Percentiles rank a stretch among this genome's conserved stretches.
Conservation (phyloP, 2,888 invertebrate genomes). For the Drosophila paranaensis region DNA sequence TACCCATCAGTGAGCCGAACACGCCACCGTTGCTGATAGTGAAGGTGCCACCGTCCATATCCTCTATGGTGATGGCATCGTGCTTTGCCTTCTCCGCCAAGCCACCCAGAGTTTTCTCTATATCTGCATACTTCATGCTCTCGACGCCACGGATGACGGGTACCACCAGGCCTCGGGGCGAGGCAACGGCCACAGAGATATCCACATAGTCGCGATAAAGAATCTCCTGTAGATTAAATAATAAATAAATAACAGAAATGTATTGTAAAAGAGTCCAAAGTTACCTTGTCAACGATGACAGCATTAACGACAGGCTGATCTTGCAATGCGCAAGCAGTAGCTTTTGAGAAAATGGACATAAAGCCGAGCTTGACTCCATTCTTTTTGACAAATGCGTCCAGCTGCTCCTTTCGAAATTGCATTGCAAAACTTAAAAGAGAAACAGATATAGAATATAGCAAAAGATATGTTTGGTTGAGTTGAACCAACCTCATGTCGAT, state of each 20-base stretch:
- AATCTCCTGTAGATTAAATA: conserved; percentile 83
- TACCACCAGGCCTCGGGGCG: conserved; percentile 99
- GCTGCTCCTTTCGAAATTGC: conserved; percentile 95
- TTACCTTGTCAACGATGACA: conserved; percentile 93
- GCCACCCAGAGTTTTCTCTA: conserved; percentile 94
- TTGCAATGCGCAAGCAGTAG: conserved; percentile 95
- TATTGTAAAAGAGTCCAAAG: background rate
- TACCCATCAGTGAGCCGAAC: conserved; percentile 98
- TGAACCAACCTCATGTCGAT: conserved; percentile 92
- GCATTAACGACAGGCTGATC: conserved; percentile 99
- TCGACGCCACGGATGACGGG: conserved; percentile 98
- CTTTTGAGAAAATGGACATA: conserved; percentile 99
- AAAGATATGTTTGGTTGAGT: background rate
- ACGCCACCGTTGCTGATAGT: conserved; percentile 99
- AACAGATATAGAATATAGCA: no score
- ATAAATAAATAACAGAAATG: no score
- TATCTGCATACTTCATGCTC: conserved; percentile 96
- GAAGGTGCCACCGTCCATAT: conserved; percentile 99
- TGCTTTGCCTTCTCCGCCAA: conserved; percentile 96
- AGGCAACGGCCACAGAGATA: conserved; percentile 98
- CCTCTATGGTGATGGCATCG: conserved; percentile 96
- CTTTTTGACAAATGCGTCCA: conserved; percentile 96
- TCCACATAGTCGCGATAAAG: conserved; percentile 97
- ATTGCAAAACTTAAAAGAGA: conserved; percentile 91
- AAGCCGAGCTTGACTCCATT: conserved; percentile 97